A percentile compares a stretch with the other conserved stretches of the same genome.
These are phyloP conservation scores for Colossoma macropomum DNA, from an alignment of 2,113 vertebrate species.

Conservation along the genomic window DNA sequence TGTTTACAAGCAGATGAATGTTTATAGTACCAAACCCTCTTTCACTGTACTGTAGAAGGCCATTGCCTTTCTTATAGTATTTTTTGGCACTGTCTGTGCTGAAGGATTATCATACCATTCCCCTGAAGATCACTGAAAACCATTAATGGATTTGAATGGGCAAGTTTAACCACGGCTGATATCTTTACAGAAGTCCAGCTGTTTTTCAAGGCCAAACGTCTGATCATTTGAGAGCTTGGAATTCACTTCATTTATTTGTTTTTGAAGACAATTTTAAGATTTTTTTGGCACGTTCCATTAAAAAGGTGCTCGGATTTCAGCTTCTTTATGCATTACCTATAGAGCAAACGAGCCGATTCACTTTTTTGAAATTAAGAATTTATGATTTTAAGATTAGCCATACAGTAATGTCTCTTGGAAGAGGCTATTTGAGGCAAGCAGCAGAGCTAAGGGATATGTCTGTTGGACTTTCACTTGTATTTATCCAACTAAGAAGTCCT, in stretches of 20 bases:
- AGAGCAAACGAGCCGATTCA: no score
- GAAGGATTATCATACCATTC: neutral
- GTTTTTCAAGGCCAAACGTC: slow-evolving; percentile 1
- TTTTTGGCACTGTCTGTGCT: neutral
- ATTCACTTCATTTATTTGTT: neutral
- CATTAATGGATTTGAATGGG: neutral
- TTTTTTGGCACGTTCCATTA: neutral
- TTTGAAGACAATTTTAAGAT: neutral
- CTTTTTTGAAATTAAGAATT: no score
- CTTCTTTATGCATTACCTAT: neutral
- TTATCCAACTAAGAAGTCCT: neutral
- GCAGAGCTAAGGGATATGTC: neutral
- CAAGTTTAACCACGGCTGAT: neutral
- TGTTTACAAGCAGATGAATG: slow-evolving; percentile 17
- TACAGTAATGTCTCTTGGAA: no score
- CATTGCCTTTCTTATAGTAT: neutral
- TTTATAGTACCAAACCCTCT: neutral
- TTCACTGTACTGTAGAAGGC: neutral
- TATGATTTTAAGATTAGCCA: no score
- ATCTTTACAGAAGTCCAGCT: neutral
- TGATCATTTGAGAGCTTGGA: neutral
- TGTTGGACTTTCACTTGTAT: neutral
- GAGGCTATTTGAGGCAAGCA: neutral
- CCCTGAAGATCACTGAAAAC: neutral
- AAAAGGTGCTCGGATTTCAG: neutral